Conservation (phyloP, 1,140 invertebrate genomes). For the Aphelinus certus region DNA sequence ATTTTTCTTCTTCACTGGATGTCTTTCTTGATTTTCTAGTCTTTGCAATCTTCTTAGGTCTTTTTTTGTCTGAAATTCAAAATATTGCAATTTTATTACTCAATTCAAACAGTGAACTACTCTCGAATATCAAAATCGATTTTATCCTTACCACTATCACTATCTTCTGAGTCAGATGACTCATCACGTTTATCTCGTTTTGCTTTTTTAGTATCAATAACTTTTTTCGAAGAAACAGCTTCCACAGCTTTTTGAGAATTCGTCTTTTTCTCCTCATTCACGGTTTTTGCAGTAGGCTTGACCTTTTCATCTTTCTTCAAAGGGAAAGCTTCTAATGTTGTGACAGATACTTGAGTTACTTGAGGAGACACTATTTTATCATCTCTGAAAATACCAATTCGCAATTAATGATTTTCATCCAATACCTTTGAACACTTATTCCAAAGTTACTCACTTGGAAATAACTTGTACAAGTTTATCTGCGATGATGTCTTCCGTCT, state of each 20-base stretch:
- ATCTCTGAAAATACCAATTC: constrained; percentile 49
- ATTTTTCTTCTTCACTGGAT: constrained; percentile 61
- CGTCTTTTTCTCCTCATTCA: constrained; percentile 56
- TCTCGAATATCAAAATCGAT: background rate
- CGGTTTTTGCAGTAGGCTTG: constrained; percentile 50
- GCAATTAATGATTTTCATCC: background rate
- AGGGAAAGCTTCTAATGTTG: constrained; percentile 54
- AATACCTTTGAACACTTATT: background rate
- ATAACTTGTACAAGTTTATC: constrained; percentile 56
- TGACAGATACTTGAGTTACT: constrained; percentile 47
- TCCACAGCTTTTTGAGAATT: constrained; percentile 52
- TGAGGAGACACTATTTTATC: constrained; percentile 58
- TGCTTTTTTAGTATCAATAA: constrained; percentile 58
- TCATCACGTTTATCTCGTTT: constrained; percentile 62
- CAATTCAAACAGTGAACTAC: background rate
- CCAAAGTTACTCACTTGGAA: background rate
- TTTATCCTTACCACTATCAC: constrained; percentile 58
- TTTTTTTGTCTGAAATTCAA: constrained; percentile 57
- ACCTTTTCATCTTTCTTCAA: constrained; percentile 60
- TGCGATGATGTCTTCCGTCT: constrained; percentile 76
- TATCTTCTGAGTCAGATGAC: constrained; percentile 66
- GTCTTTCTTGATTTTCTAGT: constrained; percentile 55
- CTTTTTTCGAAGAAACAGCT: constrained; percentile 50
- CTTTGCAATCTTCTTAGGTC: constrained; percentile 59
- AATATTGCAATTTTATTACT: background rate